Base-by-base conservation (phyloP, 2,888 invertebrate genomes). In the Brenthis hecate region DNA sequence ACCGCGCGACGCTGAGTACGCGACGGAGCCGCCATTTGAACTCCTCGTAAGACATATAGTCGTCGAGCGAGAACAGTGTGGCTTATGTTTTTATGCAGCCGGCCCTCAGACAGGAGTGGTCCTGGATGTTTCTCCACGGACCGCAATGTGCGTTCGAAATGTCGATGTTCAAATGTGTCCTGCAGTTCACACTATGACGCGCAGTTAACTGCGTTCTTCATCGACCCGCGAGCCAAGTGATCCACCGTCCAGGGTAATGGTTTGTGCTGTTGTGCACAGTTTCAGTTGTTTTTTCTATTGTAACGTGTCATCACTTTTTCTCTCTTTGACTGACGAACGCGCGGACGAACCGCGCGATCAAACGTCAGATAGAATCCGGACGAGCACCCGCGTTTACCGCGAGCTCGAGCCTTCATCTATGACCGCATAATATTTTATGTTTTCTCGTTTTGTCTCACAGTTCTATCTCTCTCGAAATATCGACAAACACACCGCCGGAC, bases 81-180 rank as follows among this genome's bases (percentile, higher is more conserved):
- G 62, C 61, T 47, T 69, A 53, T 64, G 64, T 69, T 69, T 70
- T 74, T 72, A 72, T 77, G 65, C 81, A 80, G 79, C 81, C 88
- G 86, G 89, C 89, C 87, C 89, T 90, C 89, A 87, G 87, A 85
- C 88, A 89, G 87, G 85, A 85, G 88, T 91, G 87, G 88, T 88
- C 89, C 88, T 82, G 78, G 78, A 87, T 81, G 82, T 81, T 83
- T 86, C 78, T 85, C 86, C 89, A 83, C 81, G 85, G 86, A 89
- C 90, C 90, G 93, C 93, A 89, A 94, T 93, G 85, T 94, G 94
- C 94, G 93, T 94, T 94, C 93, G 87, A 94, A 93, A 89, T 88
- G 90, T 94, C 93, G 92, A 94, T 94, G 94, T 89, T 95, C 90
- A 90, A 76, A 78, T 91, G 93, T 92, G 90, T 91, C 86, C 88